Conservation (phyloP, 2,888 invertebrate species). For the Cybosia mesomella region DNA sequence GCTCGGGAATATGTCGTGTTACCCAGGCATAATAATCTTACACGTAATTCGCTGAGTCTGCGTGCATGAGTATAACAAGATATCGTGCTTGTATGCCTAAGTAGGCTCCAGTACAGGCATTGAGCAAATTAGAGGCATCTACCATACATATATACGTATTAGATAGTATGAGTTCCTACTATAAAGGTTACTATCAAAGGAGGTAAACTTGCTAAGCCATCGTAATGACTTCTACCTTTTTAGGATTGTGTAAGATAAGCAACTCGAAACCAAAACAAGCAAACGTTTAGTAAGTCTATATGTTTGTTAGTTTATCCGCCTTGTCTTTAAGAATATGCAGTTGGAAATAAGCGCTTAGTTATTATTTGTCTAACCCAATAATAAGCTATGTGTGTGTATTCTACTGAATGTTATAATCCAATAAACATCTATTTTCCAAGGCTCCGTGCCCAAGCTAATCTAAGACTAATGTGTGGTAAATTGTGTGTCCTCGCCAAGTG, state of each 20-base stretch:
- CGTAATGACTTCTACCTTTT: not conserved
- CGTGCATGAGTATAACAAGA: not conserved
- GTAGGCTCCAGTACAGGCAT: not conserved
- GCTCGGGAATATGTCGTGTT: conserved; percentile 10
- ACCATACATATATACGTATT: not conserved
- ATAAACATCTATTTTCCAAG: too few species aligned
- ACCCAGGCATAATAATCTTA: conserved; percentile 8
- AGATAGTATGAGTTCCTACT: not conserved
- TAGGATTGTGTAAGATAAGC: not conserved
- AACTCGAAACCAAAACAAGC: not conserved
- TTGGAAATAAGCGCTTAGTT: not conserved
- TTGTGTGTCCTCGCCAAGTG: not conserved
- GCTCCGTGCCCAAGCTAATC: too few species aligned
- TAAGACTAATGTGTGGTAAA: too few species aligned
- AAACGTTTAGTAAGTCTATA: not conserved
- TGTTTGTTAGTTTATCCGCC: not conserved
- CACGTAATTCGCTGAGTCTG: conserved; percentile 3
- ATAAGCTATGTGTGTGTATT: too few species aligned
- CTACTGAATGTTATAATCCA: too few species aligned
- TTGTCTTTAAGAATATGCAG: not conserved
- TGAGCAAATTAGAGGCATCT: too few species aligned
- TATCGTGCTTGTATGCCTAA: not conserved
- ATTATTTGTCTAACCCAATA: not conserved
- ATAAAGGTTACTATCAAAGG: conserved; percentile 1
- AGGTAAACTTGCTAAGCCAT: not conserved